Percentiles rank a stretch among this genome's conserved stretches.
Conservation (phyloP, 2,888 invertebrate genomes). For the Spodoptera littoralis region DNA sequence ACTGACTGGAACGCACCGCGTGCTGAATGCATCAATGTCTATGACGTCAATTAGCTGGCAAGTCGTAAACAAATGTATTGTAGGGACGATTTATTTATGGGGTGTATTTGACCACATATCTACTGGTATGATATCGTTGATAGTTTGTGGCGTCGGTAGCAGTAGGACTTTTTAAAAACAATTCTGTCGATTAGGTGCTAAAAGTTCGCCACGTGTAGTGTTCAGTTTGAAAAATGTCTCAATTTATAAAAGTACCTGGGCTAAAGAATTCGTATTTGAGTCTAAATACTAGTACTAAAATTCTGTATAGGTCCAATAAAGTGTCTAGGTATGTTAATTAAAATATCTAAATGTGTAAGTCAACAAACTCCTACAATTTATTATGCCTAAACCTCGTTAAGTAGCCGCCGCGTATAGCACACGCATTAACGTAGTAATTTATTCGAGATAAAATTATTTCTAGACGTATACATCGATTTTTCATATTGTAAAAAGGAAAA, state of each 20-base stretch:
- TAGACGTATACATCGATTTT: slow-evolving; percentile 24
- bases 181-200: no score
- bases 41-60: slow-evolving; percentile 76
- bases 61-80: slow-evolving; percentile 61
- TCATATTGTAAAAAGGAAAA: slow-evolving; percentile 16
- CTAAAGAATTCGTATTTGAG: neutral
- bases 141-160: neutral
- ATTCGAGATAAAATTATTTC: slow-evolving; percentile 21
- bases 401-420: neutral
- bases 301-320: neutral
- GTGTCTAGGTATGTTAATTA: slow-evolving; percentile 5
- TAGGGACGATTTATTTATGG: slow-evolving; percentile 30
- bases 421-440: slow-evolving; percentile 22
- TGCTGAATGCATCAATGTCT: slow-evolving; percentile 65
- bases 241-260: neutral
- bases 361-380: slow-evolving; percentile 17
- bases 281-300: neutral
- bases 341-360: slow-evolving; percentile 6
- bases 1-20: slow-evolving; percentile 66
- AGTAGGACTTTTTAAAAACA: no score
- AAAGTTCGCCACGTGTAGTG: no score
- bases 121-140: slow-evolving; percentile 3
- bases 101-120: slow-evolving; percentile 18
- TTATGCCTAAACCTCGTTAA: slow-evolving; percentile 20
- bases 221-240: neutral